phyloP scores from a whole-genome alignment of 2,113 vertebrate species.

The Catagonus wagneri region DNA sequence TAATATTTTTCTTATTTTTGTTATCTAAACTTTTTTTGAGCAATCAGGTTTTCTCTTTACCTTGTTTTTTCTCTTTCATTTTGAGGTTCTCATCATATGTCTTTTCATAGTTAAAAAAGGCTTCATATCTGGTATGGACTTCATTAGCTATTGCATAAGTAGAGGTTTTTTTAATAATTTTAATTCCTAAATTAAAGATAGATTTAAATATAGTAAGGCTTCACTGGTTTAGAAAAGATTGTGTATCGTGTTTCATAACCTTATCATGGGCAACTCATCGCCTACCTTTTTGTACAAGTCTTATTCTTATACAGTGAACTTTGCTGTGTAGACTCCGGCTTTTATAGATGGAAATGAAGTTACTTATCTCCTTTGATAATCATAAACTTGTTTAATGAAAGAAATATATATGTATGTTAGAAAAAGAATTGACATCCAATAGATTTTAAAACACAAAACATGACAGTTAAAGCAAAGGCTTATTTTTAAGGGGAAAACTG shows the following conservation, averaged over 20 bases:
- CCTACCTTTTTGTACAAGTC: not conserved
- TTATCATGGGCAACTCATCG: not conserved
- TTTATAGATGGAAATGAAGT: not conserved
- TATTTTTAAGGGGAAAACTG: constrained; percentile 56
- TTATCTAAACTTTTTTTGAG: not conserved
- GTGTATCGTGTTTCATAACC: not conserved
- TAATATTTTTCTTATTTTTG: constrained; percentile 1
- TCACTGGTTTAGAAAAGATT: constrained; percentile 32
- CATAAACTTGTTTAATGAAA: constrained; percentile 55
- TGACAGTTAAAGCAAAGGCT: constrained; percentile 56
- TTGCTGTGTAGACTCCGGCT: not conserved
- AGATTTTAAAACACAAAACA: constrained; percentile 71
- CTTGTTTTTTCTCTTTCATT: constrained; percentile 17
- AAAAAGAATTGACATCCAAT: constrained; percentile 63
- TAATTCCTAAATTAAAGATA: not conserved
- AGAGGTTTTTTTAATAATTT: not conserved
- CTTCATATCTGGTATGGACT: not conserved
- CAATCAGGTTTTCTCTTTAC: not conserved
- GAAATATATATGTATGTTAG: not conserved
- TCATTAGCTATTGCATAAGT: not conserved
- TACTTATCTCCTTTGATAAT: not conserved
- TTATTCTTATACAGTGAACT: not conserved
- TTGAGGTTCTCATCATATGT: not conserved
- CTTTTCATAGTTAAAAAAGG: not conserved
- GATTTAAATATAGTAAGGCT: not conserved